Base-by-base conservation (phyloP, 2,888 invertebrate species). In the Cheiracanthium punctorium region DNA sequence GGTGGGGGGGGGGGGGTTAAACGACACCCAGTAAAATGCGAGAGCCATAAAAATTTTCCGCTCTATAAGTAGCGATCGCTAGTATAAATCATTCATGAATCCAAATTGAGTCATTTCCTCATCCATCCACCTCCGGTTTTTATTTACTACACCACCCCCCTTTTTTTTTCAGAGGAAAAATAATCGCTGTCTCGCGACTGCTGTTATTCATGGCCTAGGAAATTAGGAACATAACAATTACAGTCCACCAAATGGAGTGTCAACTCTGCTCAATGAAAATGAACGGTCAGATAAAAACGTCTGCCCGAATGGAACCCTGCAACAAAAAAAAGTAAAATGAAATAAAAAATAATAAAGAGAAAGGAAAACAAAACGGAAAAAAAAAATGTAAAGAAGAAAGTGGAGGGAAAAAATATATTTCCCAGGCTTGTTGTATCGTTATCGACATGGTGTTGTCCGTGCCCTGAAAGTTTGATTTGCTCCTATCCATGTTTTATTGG, bases 211-310 rank as follows among this genome's bases (percentile, higher is more conserved):
- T 81, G 80, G 74, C 80, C 74, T 28, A n/a, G 72, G 80, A 74
- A 81, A 81, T 81, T 81, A 74, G 67, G 67, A 72, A 74, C 73
- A 24, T 17, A 74, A 81, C 80, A 81, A 81, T 81, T 81, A 81
- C 74, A 37, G 32, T 24, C 17, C 48, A 37, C 67, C 80, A 52
- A 74, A 81, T 81, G 80, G 73, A 81, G 80, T 81, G 80, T 81
- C 80, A 81, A 81, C 24, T 58, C 58, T 58, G 58, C 24, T 24
- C 24, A 58, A 24, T 7, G 58, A 58, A 58, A 58, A 58, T 58
- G 58, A 58, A 58, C 58, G 58, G 20, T 58, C 24, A 20, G 58
- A 58, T 58, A 58, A 58, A 58, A 58, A 58, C 24, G 58, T 58
- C 58, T 20, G 24, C 24, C 24, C 4, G 20, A 24, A 2, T 20